Evolutionary conservation across 2,888 invertebrate species (phyloP), one percentile per base, ranked within the genome.

Genomic region (Selenia dentaria): DNA sequence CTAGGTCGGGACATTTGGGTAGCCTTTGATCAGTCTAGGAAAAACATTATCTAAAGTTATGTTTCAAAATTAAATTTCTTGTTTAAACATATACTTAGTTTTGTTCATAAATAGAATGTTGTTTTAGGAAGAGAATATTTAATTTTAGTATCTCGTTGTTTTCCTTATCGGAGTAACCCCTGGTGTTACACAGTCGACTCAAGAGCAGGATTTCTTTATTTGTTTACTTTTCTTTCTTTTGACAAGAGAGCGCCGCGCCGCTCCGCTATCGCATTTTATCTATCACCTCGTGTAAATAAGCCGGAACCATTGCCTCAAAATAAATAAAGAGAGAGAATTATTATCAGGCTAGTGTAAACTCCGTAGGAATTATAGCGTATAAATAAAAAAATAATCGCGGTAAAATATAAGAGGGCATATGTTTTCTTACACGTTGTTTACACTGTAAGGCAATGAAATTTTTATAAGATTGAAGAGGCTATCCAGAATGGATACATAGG

Each of bases 261-360:
- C 80, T 69, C 60, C 66, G 67, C 73, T 82, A 80, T 83, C 83
- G 77, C 76, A 64, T 74, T 83, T 83, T 83, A 82, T 84, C 83
- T 84, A 81, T 83, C 79, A 83, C 79, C 78, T 74, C 74, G 78
- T 77, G 71, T 85, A 83, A 79, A 83, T 78, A 83, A 72, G 70
- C 62, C 67, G 53, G 72, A 80, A 78, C 78, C 80, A 83, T 82
- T 77, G 78, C 74, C 62, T 52, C 73, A 78, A 65, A 68, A 74
- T 86, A 85, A 84, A 85, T 81, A 83, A 69, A 79, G 67, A 66
- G 67, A 66, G 76, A 82, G 74, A 83, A 82, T 74, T 83, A 80
- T 81, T 81, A 82, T 83, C 80, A 74, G 74, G 53, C 54, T 50
- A 67, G 69, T 69, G 76, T 85, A 83, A 82, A 83, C 83, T 72